Evolutionary conservation across 2,888 invertebrate genomes (phyloP).

Genomic region (Drosophila borborema): DNA sequence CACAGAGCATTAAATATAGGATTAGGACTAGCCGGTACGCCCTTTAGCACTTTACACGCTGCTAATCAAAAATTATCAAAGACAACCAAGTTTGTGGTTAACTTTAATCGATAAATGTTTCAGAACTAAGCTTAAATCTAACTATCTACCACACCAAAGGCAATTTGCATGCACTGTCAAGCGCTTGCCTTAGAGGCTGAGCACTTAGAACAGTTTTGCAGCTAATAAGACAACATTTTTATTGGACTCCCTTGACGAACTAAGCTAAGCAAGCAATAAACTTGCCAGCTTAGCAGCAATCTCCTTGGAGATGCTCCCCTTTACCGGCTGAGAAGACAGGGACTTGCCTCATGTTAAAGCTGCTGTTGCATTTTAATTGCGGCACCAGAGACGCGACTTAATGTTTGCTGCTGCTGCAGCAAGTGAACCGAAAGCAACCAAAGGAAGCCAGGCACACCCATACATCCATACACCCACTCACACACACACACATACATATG

Average conservation of each 20-base stretch:
- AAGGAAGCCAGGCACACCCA: slow-evolving; percentile 30
- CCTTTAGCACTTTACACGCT: slow-evolving; percentile 21
- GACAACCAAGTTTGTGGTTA: slow-evolving; percentile 31
- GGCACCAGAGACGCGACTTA: slow-evolving; percentile 51
- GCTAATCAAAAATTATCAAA: slow-evolving; percentile 51
- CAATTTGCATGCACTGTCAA: slow-evolving; percentile 35
- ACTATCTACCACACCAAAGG: background rate
- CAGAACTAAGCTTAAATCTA: background rate
- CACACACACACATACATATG: background rate
- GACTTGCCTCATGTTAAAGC: slow-evolving; percentile 29
- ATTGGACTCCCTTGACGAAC: slow-evolving; percentile 34
- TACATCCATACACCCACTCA: slow-evolving; percentile 3
- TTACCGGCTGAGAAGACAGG: background rate
- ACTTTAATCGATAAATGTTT: slow-evolving; percentile 24
- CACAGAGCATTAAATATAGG: slow-evolving; percentile 21
- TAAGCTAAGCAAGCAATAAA: slow-evolving; percentile 54
- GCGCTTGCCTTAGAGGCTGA: background rate
- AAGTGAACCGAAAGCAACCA: slow-evolving; percentile 45
- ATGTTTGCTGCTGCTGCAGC: slow-evolving; percentile 43
- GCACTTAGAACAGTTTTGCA: slow-evolving; percentile 38
- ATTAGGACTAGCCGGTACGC: slow-evolving; percentile 9
- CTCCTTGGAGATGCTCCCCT: slow-evolving; percentile 16
- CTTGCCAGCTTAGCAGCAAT: slow-evolving; percentile 38
- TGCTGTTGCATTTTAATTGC: slow-evolving; percentile 75
- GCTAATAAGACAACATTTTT: slow-evolving; percentile 74